These are phyloP conservation scores for Tethea ocularis DNA, from an alignment of 2,888 invertebrate species.

Conservation along the genomic window DNA sequence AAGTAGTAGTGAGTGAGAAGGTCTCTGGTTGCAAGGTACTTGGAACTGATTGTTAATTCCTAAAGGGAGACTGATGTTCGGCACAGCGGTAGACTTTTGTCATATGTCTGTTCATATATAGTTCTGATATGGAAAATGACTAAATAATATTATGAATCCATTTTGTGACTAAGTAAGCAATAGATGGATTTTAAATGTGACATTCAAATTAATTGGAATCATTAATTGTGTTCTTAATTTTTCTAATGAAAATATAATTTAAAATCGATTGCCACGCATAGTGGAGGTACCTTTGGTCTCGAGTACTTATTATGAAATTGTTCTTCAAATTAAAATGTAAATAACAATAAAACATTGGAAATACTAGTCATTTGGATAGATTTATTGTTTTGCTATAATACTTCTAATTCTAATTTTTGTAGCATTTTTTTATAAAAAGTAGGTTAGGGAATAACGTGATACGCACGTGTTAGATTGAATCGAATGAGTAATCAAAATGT, in stretches of 20 bases:
- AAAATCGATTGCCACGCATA: background rate
- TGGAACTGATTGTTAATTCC: too few species aligned
- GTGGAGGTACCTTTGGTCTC: background rate
- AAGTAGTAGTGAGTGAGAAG: too few species aligned
- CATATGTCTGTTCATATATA: too few species aligned
- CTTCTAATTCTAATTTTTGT: too few species aligned
- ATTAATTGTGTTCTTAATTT: background rate
- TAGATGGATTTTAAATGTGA: background rate
- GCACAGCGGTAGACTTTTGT: background rate
- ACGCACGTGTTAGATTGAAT: background rate
- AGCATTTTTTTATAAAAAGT: background rate
- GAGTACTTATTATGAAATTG: background rate
- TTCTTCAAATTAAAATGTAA: too few species aligned
- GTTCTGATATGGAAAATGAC: background rate
- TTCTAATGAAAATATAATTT: background rate
- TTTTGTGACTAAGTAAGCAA: background rate
- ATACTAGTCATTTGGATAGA: too few species aligned
- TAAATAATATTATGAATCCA: background rate
- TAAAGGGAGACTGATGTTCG: background rate
- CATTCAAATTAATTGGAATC: background rate
- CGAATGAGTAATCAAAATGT: background rate
- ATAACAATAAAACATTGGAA: too few species aligned
- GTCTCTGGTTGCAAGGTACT: too few species aligned
- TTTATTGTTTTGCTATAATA: too few species aligned
- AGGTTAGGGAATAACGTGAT: background rate